Base-by-base conservation (phyloP, 2,888 invertebrate genomes). In the Petrolisthes manimaculis region DNA sequence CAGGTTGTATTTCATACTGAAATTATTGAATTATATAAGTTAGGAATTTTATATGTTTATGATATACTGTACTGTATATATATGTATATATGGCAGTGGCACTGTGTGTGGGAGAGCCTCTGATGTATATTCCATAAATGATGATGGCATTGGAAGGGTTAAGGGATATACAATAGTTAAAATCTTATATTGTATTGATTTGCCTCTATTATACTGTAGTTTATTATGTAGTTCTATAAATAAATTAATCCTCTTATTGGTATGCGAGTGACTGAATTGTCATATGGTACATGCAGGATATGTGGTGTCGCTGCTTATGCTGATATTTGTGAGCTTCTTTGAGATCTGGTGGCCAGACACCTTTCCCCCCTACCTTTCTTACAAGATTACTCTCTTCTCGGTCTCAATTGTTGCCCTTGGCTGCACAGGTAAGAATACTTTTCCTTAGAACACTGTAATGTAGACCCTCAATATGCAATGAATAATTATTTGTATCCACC, bases 391-490 rank as follows among this genome's bases (percentile, higher is more conserved):
- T 93, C 94, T 97, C 92, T 94, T 96, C 0, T 97, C 97, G 0
- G 96, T 97, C 9, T 97, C 96, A 9, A 94, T 97, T 74, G 96
- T 97, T 0, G 97, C 97, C 1, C 95, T 97, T 88, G 97, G 97
- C 5, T 97, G 97, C 92, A 97, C 97, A 93, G 95, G 95, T 95
- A 93, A 89, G 91, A 85, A 55, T 79, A 69, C 67, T 6, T 55
- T 61, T 37, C 37, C 37, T 37, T 37, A 37, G 37, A 37, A 37
- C 37, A 37, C 37, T 37, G 37, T 37, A 37, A 0, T 37, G 2
- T 37, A 37, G 37, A 37, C 2, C 37, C 37, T 37, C 37, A 37
- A 37, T 37, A 37, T 37, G 2, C 37, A 0, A 37, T 37, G 37
- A 37, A 37, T 37, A 37, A 37, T 37, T 37, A 37, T 37, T 37